These are phyloP conservation scores for Dipodomys merriami DNA, from an alignment of 2,113 vertebrate genomes.

Conservation along the genomic window DNA sequence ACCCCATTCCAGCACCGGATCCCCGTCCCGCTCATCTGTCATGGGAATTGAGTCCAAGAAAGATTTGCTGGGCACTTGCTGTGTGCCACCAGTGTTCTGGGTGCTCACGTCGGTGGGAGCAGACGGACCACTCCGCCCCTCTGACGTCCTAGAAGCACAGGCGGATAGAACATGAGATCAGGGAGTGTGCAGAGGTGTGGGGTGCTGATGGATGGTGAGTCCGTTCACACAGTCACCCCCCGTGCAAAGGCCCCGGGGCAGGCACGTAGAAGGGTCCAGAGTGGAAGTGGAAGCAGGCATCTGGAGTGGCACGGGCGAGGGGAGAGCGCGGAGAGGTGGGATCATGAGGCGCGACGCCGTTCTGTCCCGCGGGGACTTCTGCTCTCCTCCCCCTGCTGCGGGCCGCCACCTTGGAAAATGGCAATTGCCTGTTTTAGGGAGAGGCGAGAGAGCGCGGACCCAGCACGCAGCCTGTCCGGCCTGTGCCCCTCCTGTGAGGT, in stretches of 20 bases:
- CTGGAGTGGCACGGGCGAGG: not conserved
- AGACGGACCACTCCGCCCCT: not conserved
- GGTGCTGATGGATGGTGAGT: fast-evolving
- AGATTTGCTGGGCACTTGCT: not conserved
- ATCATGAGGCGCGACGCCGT: not conserved
- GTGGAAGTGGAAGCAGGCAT: not conserved
- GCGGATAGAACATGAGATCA: not conserved
- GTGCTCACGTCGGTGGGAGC: not conserved
- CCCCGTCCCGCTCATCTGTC: not conserved
- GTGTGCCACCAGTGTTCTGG: not conserved
- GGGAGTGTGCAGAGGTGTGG: not conserved
- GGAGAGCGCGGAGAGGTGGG: not conserved
- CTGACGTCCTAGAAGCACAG: not conserved
- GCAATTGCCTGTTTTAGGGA: not conserved
- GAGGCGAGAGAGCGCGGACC: not conserved
- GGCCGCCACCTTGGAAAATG: not conserved
- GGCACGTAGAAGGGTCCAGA: not conserved
- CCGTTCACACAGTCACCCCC: too few species aligned
- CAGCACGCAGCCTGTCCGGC: not conserved
- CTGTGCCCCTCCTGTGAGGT: too few species aligned
- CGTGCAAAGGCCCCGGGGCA: not conserved
- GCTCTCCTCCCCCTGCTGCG: not conserved
- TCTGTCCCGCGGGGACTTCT: not conserved
- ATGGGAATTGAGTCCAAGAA: not conserved
- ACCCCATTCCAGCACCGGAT: not conserved